Evolutionary conservation across 2,888 invertebrate species (phyloP).

Genomic region (Apeira syringaria): DNA sequence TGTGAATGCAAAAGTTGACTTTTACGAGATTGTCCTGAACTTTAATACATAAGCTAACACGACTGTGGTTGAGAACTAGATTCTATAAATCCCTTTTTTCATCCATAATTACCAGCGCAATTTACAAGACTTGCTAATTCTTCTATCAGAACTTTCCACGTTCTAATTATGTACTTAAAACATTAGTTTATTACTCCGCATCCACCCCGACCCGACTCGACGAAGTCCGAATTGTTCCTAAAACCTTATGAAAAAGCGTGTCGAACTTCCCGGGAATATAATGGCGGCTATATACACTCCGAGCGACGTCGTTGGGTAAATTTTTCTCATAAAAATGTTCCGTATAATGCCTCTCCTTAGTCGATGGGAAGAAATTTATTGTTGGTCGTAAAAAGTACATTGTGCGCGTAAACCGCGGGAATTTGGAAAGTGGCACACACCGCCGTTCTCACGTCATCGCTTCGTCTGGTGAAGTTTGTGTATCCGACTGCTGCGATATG

Average conservation of each 20-base stretch:
- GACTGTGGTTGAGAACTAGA: no score
- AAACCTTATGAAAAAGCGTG: constrained; percentile 24
- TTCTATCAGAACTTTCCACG: no score
- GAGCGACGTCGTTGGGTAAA: constrained; percentile 48
- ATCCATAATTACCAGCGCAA: not conserved
- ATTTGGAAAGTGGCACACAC: constrained; percentile 44
- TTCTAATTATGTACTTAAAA: constrained; percentile 16
- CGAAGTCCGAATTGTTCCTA: constrained; percentile 17
- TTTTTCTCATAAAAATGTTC: constrained; percentile 60
- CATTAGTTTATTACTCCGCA: constrained; percentile 22
- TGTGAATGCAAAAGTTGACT: no score
- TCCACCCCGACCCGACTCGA: constrained; percentile 3
- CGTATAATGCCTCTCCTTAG: constrained; percentile 54
- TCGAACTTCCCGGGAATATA: constrained; percentile 22
- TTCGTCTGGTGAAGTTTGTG: constrained; percentile 48
- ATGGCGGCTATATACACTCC: constrained; percentile 22
- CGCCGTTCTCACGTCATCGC: constrained; percentile 53
- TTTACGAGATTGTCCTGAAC: no score
- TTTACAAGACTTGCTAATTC: no score
- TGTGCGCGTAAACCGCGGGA: constrained; percentile 53
- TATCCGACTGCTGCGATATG: constrained; percentile 32
- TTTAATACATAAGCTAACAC: no score
- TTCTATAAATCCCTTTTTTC: no score
- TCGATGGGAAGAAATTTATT: constrained; percentile 68
- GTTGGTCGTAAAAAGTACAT: constrained; percentile 65